Base-by-base conservation (phyloP, 92 coral and sea anemone genomes). In the Palythoa grandiflora region DNA sequence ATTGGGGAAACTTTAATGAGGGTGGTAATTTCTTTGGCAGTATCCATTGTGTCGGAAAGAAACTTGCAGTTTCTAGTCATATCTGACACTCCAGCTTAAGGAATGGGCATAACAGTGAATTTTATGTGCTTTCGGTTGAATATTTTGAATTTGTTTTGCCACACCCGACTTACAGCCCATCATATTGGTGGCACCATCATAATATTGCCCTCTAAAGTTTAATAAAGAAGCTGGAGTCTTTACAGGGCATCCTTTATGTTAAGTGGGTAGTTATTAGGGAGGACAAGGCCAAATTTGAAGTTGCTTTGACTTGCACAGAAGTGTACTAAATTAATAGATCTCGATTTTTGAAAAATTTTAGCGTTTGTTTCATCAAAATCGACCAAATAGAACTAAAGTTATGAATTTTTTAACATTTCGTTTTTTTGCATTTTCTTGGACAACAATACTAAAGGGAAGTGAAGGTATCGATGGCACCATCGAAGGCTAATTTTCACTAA, bases 111-210 rank as follows among this genome's bases (percentile, higher is more conserved):
- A 88, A 81, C 92, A 90, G 87, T 86, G 89, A 68, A 87, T 90
- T 70, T 73, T n/a, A 78, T 85, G 92, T 37, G 92, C 89, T 86
- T 85, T 90, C 63, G 89, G 92, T 78, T 90, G 89, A 74, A 78
- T 77, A 51, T 90, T 81, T 51, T 51, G 55, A 6, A 6, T 51
- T 51, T 51, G 55, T 51, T 51, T 51, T 51, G 55, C 55, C 55
- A 85, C 89, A 44, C 84, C 84, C 14, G 89, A 73, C 38, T 86
- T 87, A 55, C 72, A 50, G 19, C 89, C 89, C 73, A 90, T 77
- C 93, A 90, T 90, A 61, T 90, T 90, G 66, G 90, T 90, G 20
- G 92, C 92, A 9, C 93, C 93, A 72, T 90, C 91, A 77, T 79
- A 90, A 84, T 90, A 90, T 71, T 91, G 90, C 50, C 93, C 93